phyloP scores from a whole-genome alignment of 2,797 vertebrate genomes.

The Anabacerthia variegaticeps region DNA sequence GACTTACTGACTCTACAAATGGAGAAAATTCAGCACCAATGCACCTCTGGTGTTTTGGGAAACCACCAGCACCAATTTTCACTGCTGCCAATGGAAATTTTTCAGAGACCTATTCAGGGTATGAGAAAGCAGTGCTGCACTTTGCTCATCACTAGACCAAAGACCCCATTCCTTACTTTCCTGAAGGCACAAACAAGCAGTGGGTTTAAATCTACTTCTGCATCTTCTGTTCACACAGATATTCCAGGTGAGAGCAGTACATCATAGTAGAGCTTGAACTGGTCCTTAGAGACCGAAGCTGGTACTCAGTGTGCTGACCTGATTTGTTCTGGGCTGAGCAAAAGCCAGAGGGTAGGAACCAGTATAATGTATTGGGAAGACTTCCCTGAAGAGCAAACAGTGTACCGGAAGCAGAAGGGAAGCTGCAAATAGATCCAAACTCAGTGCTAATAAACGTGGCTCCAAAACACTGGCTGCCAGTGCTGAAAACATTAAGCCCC shows the following conservation, averaged over 20 bases:
- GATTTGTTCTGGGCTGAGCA: background rate
- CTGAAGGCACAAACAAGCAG: background rate
- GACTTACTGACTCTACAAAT: background rate
- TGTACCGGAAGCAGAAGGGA: constrained; percentile 26
- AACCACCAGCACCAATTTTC: background rate
- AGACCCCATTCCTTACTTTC: background rate
- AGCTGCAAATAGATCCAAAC: background rate
- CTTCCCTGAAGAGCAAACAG: constrained; percentile 42
- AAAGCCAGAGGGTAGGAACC: background rate
- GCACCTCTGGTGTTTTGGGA: background rate
- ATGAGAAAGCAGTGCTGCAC: background rate
- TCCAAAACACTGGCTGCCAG: background rate
- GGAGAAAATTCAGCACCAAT: background rate
- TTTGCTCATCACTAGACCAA: background rate
- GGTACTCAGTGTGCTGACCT: constrained; percentile 35
- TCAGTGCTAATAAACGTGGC: background rate
- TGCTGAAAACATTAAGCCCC: background rate
- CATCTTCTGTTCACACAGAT: background rate
- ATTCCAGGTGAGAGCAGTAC: background rate
- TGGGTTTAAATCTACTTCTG: background rate
- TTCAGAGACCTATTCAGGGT: background rate
- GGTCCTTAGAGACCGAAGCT: background rate
- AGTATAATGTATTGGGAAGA: background rate
- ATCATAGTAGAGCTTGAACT: background rate
- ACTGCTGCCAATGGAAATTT: background rate